Conservation (phyloP, 2,797 vertebrate genomes). For the Pseudochirops corinnae region DNA sequence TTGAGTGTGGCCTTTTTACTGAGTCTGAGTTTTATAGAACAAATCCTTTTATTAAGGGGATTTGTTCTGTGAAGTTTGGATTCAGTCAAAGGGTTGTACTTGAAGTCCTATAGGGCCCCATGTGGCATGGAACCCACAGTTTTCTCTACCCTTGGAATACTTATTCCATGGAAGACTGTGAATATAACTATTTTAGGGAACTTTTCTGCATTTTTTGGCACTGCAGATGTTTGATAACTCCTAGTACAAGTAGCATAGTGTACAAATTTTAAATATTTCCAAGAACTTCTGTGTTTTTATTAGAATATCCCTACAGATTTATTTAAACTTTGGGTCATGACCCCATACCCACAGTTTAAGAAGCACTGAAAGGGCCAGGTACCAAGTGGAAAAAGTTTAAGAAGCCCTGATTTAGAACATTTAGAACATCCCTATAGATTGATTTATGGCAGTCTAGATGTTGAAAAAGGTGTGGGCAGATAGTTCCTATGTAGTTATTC, state of each 20-base stretch:
- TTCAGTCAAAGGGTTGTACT: no score
- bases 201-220: background rate
- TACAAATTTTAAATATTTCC: background rate
- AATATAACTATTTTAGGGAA: background rate
- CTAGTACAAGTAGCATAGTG: background rate
- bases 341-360: no score
- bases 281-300: background rate
- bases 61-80: no score
- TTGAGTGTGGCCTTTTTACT: no score
- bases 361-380: no score
- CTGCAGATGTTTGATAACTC: background rate
- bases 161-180: background rate
- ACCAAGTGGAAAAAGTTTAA: no score
- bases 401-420: background rate
- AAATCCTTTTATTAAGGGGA: no score
- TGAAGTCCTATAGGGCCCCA: no score
- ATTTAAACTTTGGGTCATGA: background rate
- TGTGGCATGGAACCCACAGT: no score
- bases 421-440: background rate
- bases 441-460: background rate
- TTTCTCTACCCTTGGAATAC: background rate
- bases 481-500: background rate
- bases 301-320: background rate
- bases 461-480: background rate
- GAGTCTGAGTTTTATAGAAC: no score